These are phyloP conservation scores for Tor tambroides DNA, from an alignment of 2,113 vertebrate species.

Conservation along the genomic window DNA sequence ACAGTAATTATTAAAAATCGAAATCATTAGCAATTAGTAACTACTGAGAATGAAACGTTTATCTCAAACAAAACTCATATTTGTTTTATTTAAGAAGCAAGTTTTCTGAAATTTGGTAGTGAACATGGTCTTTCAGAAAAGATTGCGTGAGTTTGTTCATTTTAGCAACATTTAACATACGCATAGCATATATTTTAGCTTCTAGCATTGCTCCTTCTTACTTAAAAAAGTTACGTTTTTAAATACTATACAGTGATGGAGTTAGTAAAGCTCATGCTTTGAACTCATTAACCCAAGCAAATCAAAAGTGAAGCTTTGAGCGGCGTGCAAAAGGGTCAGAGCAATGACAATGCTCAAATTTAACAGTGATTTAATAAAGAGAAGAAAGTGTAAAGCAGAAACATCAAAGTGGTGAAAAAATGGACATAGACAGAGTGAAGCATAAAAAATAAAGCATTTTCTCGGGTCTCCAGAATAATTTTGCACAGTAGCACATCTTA, in stretches of 20 bases:
- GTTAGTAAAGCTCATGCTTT: slow-evolving; percentile 5
- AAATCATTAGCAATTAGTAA: background rate
- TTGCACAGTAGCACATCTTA: background rate
- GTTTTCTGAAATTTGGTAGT: background rate
- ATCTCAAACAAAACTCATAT: background rate
- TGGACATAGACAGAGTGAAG: background rate
- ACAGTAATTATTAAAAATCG: background rate
- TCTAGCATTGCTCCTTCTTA: background rate
- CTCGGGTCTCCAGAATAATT: background rate
- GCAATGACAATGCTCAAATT: slow-evolving; percentile 31
- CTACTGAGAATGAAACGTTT: background rate
- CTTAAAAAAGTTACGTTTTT: background rate
- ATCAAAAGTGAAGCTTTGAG: slow-evolving; percentile 21
- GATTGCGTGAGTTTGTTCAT: background rate
- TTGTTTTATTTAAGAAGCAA: no score
- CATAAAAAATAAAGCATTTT: background rate
- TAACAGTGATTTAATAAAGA: slow-evolving; percentile 35
- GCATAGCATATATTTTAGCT: background rate
- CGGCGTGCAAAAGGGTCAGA: slow-evolving; percentile 35
- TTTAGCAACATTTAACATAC: background rate
- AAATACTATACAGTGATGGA: background rate
- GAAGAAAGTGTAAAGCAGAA: background rate
- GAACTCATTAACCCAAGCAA: slow-evolving; percentile 40
- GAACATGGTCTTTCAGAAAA: background rate
- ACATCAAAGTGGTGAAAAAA: slow-evolving; percentile 16